Evolutionary conservation across 2,113 vertebrate genomes (phyloP).

Genomic region (Gopherus flavomarginatus): DNA sequence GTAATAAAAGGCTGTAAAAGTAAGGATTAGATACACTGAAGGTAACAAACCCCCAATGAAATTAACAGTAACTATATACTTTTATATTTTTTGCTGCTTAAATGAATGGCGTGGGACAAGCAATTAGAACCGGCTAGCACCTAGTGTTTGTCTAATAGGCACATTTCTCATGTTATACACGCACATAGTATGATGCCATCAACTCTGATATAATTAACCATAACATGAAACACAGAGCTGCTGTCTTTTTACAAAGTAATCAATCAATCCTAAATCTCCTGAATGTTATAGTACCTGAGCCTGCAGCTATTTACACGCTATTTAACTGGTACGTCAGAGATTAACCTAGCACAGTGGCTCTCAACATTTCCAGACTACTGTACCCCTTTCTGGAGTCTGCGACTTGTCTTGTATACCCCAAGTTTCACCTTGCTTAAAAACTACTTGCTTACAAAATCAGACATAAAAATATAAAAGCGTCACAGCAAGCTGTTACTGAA

Average conservation of each 20-base stretch:
- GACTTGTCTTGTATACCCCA: too few species aligned
- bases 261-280: neutral
- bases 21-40: neutral
- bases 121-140: neutral
- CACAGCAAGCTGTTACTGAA: too few species aligned
- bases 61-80: neutral
- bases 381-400: too few species aligned
- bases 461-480: too few species aligned
- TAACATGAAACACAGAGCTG: neutral
- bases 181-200: neutral
- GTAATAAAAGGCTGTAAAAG: neutral
- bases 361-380: too few species aligned
- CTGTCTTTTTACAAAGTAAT: neutral
- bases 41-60: neutral
- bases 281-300: neutral
- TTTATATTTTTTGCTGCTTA: neutral
- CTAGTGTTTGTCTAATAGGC: neutral
- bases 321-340: neutral
- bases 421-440: too few species aligned
- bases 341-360: neutral
- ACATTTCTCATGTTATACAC: neutral
- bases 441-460: too few species aligned
- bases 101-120: conserved; percentile 1
- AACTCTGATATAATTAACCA: conserved; percentile 16
- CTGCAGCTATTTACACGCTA: neutral